Evolutionary conservation across 2,113 vertebrate species (phyloP), one percentile per base, ranked within the genome.

Genomic region (Glaucidium brasilianum): DNA sequence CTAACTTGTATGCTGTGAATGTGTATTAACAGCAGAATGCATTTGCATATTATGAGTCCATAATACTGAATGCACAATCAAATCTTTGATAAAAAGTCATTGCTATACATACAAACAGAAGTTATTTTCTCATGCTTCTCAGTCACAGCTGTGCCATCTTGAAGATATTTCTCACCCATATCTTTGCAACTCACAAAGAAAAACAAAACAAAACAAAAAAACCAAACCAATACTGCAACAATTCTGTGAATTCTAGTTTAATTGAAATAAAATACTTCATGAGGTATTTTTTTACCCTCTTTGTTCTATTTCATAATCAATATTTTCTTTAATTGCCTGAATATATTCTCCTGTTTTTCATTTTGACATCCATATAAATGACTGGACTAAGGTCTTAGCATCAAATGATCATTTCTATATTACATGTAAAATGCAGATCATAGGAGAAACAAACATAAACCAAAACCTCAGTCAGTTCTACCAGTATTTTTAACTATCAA

Each of bases 41-140:
- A 96, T 97, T 97, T 98, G 94, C 89, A 96, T 97, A 90, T 96
- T 94, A 90, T 80, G 72, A 96, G 83, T 92, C 88, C 56, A 43
- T 96, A 91, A 96, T 93, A 85, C 76, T 85, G 80, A 97, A 97
- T 80, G 35, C 59, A 91, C 56, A 94, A 94, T 88, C 84, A 96
- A 95, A 94, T 92, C 34, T 90, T 96, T 90, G 84, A 88, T 91
- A 90, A 83, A 85, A 84, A 95, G 56, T 88, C 76, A 49, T 87
- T 96, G 73, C 85, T 82, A 52, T 89, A 94, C 43, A 84, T 60
- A 88, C 60, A 92, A 92, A 72, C 37, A 95, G 83, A 96, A 94
- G 62, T 69, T 90, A 83, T 96, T 97, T 94, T 90, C 50, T 96
- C 75, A 49, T 96, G 73, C 29, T 92, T 85, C 59, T 94, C 68